Conservation (phyloP, 1,140 invertebrate genomes). For the Drosophila funebris region DNA sequence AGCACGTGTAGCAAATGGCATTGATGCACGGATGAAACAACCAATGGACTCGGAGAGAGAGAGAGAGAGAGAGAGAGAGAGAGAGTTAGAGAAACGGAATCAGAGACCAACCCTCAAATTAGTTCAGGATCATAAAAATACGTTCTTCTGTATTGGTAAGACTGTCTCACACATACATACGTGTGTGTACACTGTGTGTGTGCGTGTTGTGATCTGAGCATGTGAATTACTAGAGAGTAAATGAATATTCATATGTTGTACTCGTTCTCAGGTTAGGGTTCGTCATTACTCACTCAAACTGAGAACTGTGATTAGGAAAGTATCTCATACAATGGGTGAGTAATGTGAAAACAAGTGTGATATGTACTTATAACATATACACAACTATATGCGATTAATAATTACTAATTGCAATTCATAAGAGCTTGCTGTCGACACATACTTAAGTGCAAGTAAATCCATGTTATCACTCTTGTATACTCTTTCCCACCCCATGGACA, state of each 20-base stretch:
- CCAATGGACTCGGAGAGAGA: background rate
- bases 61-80: background rate
- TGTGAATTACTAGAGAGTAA: background rate
- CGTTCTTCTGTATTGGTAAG: background rate
- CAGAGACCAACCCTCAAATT: constrained; percentile 73
- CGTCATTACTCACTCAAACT: too few species aligned
- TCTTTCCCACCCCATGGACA: background rate
- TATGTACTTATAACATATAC: background rate
- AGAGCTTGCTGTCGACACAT: background rate
- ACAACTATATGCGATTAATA: background rate
- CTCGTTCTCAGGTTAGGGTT: background rate
- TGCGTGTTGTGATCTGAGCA: background rate
- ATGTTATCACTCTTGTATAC: too few species aligned
- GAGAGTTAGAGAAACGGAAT: constrained; percentile 13
- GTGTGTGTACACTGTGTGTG: background rate
- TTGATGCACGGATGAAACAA: constrained; percentile 50
- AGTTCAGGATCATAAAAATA: constrained; percentile 73
- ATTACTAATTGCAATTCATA: constrained; percentile 6
- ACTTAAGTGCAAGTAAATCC: constrained; percentile 11
- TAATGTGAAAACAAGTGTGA: background rate
- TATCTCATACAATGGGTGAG: too few species aligned
- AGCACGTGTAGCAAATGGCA: constrained; percentile 80
- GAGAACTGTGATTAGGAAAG: too few species aligned
- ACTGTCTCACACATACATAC: background rate
- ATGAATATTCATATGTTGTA: constrained; percentile 1